Evolutionary conservation across 2,888 invertebrate genomes (phyloP), one percentile per base, ranked within the genome.

Genomic region (Ashinkailepas kermadecensis): DNA sequence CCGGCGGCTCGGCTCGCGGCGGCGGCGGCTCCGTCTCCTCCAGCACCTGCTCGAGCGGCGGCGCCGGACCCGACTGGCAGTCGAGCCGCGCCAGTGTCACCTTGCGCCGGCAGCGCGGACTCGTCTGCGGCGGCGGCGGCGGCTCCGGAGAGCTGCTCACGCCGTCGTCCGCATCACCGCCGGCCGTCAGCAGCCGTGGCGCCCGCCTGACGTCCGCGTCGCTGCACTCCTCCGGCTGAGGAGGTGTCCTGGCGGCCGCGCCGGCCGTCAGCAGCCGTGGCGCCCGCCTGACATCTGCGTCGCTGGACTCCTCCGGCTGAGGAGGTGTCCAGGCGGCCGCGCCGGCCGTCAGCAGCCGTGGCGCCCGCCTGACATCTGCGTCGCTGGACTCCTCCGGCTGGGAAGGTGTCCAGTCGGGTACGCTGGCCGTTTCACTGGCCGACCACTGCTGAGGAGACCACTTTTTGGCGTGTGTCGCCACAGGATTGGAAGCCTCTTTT

Each of bases 141-240:
- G 67, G 8, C n/a, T 64, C 56, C 6, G 23, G n/a, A 78, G 25
- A 25, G 80, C 57, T 65, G 65, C 78, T n/a, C 82, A 74, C 57
- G 82, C 82, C 25, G 79, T 59, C 56, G 78, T 23, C 64, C n/a
- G 67, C 25, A 65, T 10, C 79, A 13, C 56, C 80, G 79, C 23
- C 39, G 80, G 8, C 10, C 23, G 12, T 62, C 79, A 62, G 74
- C 80, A 74, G 23, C 56, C 13, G 39, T 57, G 8, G 80, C 62
- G 13, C 54, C 80, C 18, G 57, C 15, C n/a, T 81, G 81, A 13
- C 21, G 25, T 54, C 59, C 78, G 4, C 74, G 65, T 80, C 70
- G 79, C 25, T 80, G 58, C 1, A 25, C 78, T 64, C 70, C 62
- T 56, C 74, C 81, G 23, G 80, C 39, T 39, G 39, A 39, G 39